A percentile compares a stretch with the other conserved stretches of the same genome.
phyloP scores from a whole-genome alignment of 2,113 vertebrate genomes.

The Turnix velox region DNA sequence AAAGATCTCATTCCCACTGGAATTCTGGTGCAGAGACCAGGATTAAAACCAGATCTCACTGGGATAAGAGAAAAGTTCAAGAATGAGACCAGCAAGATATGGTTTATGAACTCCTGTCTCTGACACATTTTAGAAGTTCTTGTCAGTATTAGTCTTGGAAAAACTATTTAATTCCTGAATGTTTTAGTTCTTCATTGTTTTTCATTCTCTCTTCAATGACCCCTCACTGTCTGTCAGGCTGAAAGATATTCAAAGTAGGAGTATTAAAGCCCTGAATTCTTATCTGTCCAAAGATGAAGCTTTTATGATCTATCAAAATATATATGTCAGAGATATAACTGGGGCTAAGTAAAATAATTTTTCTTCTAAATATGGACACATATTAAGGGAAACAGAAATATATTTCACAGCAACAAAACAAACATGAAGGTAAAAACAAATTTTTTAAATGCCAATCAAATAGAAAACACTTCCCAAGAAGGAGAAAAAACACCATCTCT shows the following conservation, averaged over 20 bases:
- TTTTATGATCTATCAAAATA: not conserved
- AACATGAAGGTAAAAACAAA: not conserved
- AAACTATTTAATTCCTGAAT: not conserved
- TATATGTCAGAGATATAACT: not conserved
- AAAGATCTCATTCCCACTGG: conserved; percentile 54
- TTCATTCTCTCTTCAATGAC: not conserved
- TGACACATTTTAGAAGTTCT: not conserved
- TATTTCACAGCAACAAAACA: not conserved
- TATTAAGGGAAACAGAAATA: not conserved
- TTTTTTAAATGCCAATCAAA: not conserved
- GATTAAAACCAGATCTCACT: conserved; percentile 39
- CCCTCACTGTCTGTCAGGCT: not conserved
- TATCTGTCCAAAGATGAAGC: not conserved
- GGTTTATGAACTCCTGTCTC: not conserved
- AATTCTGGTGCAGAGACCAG: not conserved
- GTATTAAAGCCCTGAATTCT: not conserved
- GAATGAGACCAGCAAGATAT: not conserved
- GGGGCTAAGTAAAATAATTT: not conserved
- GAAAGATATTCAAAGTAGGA: not conserved
- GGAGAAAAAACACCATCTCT: too few species aligned
- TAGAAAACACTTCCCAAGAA: fast-evolving
- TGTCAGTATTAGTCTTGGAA: not conserved
- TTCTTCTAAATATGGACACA: not conserved
- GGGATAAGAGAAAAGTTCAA: not conserved
- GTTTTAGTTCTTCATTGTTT: not conserved